Conservation (phyloP, 2,113 vertebrate species). For the Arizona elegans region DNA sequence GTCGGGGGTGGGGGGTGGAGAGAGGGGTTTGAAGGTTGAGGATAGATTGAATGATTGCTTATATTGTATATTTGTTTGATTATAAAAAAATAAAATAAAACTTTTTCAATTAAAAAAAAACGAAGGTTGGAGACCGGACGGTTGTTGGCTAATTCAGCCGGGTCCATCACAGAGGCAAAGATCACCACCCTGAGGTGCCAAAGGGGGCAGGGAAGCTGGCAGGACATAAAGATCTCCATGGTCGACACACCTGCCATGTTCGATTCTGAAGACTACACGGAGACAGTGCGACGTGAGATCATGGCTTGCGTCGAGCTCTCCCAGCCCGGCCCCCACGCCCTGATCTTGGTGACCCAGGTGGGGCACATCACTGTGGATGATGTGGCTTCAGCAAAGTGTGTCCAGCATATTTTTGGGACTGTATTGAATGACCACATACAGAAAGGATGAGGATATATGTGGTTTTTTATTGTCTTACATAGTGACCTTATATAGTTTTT, state of each 20-base stretch:
- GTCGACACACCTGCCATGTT: conserved; percentile 32
- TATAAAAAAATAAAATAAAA: too few species aligned
- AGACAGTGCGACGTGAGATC: neutral
- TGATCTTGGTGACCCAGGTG: conserved; percentile 23
- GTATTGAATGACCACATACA: too few species aligned
- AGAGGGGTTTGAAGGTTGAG: too few species aligned
- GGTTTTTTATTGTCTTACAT: too few species aligned
- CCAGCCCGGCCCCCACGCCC: neutral
- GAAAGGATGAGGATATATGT: too few species aligned
- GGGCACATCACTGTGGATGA: neutral
- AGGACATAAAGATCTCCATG: neutral
- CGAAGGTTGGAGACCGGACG: too few species aligned
- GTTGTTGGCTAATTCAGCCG: too few species aligned
- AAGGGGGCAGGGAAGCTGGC: rapidly evolving
- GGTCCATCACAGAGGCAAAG: neutral
- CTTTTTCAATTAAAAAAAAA: too few species aligned
- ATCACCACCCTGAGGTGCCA: neutral
- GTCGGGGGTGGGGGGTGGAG: too few species aligned
- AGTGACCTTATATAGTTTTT: too few species aligned
- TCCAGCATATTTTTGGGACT: neutral
- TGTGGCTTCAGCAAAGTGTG: rapidly evolving
- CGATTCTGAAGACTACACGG: rapidly evolving
- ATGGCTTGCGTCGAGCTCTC: rapidly evolving
- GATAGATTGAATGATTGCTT: too few species aligned
- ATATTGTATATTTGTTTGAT: too few species aligned